Base-by-base conservation (phyloP, 2,888 invertebrate species). In the Xestia c-nigrum region DNA sequence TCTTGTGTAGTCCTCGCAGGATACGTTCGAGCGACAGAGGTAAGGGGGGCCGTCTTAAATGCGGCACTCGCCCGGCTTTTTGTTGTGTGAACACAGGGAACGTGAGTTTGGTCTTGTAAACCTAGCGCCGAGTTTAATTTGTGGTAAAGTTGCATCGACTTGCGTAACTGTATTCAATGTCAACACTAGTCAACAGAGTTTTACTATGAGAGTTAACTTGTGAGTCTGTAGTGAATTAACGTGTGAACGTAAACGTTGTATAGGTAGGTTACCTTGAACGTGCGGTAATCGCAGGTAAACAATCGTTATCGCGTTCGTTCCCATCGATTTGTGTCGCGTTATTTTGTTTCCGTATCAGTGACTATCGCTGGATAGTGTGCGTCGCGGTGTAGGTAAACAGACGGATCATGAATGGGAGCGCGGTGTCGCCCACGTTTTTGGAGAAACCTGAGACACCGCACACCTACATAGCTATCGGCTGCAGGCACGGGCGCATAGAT, bases 1-100 rank as follows among this genome's bases (percentile, higher is more conserved):
- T 97, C 97, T 97, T 97, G 97, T 97, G 97, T 98, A 96, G 97
- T 97, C 97, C 97, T 98, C 94, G 96, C 97, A 94, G 98, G 98
- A 97, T 98, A 97, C 97, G 97, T 97, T 96, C 97, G 97, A 97
- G 98, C 97, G 96, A 97, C 97, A 97, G 98, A 98, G 98, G 98
- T 98, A 97, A 97, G 97, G 97, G 95, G 94, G 94, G 92, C 93
- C 94, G 94, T 95, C 95, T 96, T 95, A 93, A 94, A 94, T 93
- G 93, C 95, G 94, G 94, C 94, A 93, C 93, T 94, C 90, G 91
- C 91, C 94, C 94, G 95, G 94, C 94, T 95, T 95, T 96, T 95
- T 95, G 94, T 96, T 92, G 69, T 87, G 89, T 89, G 89, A 88
- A 90, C 88, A 89, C 89, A 74, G 88, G 89, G 88, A 90, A 88